Evolutionary conservation across 2,888 invertebrate species (phyloP).

Genomic region (Eutolmus rufibarbis): DNA sequence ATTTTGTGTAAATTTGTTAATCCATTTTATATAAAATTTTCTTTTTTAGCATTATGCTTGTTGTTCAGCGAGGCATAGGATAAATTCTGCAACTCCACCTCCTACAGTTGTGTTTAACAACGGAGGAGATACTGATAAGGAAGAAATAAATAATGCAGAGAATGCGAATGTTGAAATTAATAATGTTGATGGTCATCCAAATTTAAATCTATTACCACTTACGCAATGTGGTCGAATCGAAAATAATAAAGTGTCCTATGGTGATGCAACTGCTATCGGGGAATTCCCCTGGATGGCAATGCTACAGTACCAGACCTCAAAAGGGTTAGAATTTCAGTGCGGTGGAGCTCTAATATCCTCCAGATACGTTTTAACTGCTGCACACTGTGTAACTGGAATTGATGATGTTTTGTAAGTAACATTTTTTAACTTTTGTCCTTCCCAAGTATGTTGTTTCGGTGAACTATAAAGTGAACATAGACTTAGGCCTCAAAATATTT

Average conservation of each 20-base stretch:
- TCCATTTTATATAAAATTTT: background rate
- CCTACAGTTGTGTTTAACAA: background rate
- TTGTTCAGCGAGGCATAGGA: slow-evolving; percentile 33
- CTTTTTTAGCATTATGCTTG: slow-evolving; percentile 22
- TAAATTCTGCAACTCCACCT: background rate
- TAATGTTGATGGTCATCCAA: background rate
- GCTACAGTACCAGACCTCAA: slow-evolving; percentile 66
- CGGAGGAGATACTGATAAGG: background rate
- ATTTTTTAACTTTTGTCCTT: background rate
- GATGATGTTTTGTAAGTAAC: slow-evolving; percentile 51
- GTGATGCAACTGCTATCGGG: slow-evolving; percentile 64
- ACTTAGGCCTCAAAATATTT: background rate
- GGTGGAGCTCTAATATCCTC: slow-evolving; percentile 57
- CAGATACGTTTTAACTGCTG: slow-evolving; percentile 57
- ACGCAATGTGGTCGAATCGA: slow-evolving; percentile 67
- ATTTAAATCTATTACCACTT: slow-evolving; percentile 1
- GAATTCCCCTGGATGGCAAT: slow-evolving; percentile 82
- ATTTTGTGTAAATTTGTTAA: background rate
- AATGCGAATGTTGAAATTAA: background rate
- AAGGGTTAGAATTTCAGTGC: slow-evolving; percentile 56
- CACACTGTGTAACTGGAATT: slow-evolving; percentile 53
- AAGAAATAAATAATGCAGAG: background rate
- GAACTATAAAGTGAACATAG: background rate
- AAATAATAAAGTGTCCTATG: slow-evolving; percentile 67
- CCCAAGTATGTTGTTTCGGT: background rate